Conservation (phyloP, 2,888 invertebrate species). For the Ceratothoa steindachneri region DNA sequence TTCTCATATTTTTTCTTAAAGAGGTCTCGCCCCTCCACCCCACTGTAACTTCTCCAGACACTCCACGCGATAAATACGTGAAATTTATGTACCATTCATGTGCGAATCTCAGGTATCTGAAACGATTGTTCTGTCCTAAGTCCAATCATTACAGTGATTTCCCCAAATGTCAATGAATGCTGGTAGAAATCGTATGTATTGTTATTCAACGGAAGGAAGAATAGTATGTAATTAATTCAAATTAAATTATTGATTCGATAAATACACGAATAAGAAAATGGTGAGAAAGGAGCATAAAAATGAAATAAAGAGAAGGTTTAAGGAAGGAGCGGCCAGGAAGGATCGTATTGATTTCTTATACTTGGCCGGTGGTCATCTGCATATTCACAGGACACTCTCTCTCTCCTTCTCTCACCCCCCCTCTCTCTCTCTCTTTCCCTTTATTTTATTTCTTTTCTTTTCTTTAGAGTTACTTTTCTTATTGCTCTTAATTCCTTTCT, state of each 20-base stretch:
- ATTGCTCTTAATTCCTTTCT: too few species aligned
- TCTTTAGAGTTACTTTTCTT: too few species aligned
- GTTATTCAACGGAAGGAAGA: conserved; percentile 1
- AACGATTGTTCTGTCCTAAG: too few species aligned
- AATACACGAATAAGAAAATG: conserved; percentile 11
- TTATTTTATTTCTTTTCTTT: not conserved
- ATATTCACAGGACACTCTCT: conserved; percentile 43
- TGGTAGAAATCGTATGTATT: not conserved
- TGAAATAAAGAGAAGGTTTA: not conserved
- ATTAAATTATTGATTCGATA: conserved; percentile 6
- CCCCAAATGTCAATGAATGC: too few species aligned
- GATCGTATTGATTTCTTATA: conserved; percentile 38
- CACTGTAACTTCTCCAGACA: too few species aligned
- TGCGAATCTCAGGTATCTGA: too few species aligned
- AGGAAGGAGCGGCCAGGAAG: conserved; percentile 4
- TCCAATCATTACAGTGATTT: too few species aligned
- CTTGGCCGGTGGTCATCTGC: conserved; percentile 47
- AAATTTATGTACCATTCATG: too few species aligned
- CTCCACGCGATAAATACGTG: too few species aligned
- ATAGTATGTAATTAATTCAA: conserved; percentile 1
- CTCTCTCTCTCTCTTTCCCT: conserved; percentile 33
- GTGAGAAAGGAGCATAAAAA: not conserved
- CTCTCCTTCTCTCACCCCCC: conserved; percentile 26
- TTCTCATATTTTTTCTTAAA: too few species aligned
- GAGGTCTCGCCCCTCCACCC: too few species aligned